phyloP scores from a whole-genome alignment of 2,888 invertebrate species.

The Mesorhabditis sp. region DNA sequence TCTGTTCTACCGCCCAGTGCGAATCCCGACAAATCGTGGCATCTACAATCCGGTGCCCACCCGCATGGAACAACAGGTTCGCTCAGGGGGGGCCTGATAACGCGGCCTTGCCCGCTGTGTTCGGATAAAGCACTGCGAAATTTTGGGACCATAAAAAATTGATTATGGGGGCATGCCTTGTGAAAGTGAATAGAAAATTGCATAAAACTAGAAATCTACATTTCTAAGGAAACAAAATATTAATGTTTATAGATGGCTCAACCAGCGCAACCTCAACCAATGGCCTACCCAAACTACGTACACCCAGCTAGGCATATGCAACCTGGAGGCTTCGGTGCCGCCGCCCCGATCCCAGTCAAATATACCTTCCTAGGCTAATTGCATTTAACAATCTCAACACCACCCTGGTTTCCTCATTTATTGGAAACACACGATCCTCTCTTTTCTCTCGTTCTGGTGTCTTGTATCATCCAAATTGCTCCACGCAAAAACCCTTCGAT shows the following conservation, averaged over 20 bases:
- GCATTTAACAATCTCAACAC: neutral
- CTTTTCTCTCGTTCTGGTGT: too few relatives aligned
- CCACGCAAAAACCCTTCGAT: too few relatives aligned
- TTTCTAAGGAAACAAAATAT: too few relatives aligned
- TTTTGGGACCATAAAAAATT: neutral
- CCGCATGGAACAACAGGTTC: neutral
- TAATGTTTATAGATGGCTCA: neutral
- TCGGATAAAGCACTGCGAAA: neutral
- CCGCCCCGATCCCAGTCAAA: neutral
- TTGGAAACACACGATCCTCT: too few relatives aligned
- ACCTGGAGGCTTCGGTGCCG: neutral
- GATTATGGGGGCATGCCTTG: neutral
- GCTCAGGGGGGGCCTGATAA: neutral
- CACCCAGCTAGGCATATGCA: neutral
- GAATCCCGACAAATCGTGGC: constrained; percentile 2
- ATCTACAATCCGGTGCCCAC: constrained; percentile 5
- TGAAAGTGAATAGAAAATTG: neutral
- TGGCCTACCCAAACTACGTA: neutral
- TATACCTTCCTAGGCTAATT: constrained; percentile 1
- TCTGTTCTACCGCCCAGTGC: neutral
- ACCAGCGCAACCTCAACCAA: neutral
- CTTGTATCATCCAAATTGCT: too few relatives aligned
- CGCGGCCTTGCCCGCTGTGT: neutral
- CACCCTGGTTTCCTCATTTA: neutral
- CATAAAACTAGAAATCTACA: neutral